Base-by-base conservation (phyloP, 2,113 vertebrate genomes). In the Formicarius rufipectus region DNA sequence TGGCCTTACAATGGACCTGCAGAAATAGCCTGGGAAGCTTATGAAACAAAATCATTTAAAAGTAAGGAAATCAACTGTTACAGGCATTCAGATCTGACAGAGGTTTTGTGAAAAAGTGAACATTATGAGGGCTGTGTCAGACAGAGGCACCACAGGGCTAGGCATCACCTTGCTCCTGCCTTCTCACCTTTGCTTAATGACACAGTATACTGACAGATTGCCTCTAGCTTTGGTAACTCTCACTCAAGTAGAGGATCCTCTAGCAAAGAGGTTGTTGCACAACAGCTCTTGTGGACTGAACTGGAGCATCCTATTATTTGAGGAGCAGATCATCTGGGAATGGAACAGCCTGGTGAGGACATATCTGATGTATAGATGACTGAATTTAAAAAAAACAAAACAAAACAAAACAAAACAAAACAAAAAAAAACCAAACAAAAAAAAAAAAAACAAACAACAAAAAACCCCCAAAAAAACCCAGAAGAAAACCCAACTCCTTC, bases 401-500 rank as follows among this genome's bases (percentile, higher is more conserved):
- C n/a, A n/a, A 56, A 10, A 16, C 55, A 14, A 55, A 55, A 8
- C 53, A 8, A 31, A 55, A 55, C 28, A 28, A 31, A 11, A 31
- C 7, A 30, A 53, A 30, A 53, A 53, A 30, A 55, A 55, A 16
- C 27, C 50, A 52, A 53, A 55, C 27, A 55, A 55, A 31, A 30
- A 30, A 33, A 31, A 18, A 56, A 31, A 18, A 55, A 28, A 33
- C 55, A 18, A 45, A 31, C 3, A 17, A 22, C 24, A 27, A 25
- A 52, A 14, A 52, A 23, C 12, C 8, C 39, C 8, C 62, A 42
- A 42, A 64, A 55, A 67, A 68, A 39, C 17, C 44, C n/a, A 82
- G 44, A 4, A 82, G 39, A 68, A 44, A 30, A 0, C 0, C 3
- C 3, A 64, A 7, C 1, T 19, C 7, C n/a, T 39, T 64, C 62